These are phyloP conservation scores for Margaritifera margaritifera DNA, from an alignment of 2,888 invertebrate genomes.

Conservation along the genomic window DNA sequence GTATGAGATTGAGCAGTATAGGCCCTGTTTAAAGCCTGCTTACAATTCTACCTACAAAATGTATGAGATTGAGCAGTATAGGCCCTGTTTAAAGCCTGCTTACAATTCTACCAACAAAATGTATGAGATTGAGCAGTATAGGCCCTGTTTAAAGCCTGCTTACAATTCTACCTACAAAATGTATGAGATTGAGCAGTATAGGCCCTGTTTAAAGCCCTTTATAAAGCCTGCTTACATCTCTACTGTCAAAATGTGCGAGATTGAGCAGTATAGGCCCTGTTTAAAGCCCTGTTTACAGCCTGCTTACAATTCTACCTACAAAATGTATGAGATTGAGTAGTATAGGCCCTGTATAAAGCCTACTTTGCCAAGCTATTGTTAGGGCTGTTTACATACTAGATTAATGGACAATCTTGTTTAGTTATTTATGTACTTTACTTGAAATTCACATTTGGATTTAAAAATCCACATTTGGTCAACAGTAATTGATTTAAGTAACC, in stretches of 20 bases:
- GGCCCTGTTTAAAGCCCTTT: neutral
- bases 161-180: too few species aligned
- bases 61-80: neutral
- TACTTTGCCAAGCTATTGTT: too few species aligned
- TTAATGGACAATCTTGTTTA: neutral
- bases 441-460: neutral
- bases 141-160: too few species aligned
- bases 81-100: too few species aligned
- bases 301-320: neutral
- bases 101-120: too few species aligned
- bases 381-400: too few species aligned
- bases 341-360: neutral
- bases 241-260: too few species aligned
- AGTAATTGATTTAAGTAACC: neutral
- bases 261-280: neutral
- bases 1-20: neutral
- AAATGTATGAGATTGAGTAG: too few species aligned
- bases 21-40: neutral
- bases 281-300: constrained; percentile 10
- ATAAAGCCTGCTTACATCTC: too few species aligned
- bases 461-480: neutral
- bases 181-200: too few species aligned
- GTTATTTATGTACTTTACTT: neutral
- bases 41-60: too few species aligned
- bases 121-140: too few species aligned